phyloP scores from a whole-genome alignment of 1,140 invertebrate species.

The Cardiocondyla obscurior region DNA sequence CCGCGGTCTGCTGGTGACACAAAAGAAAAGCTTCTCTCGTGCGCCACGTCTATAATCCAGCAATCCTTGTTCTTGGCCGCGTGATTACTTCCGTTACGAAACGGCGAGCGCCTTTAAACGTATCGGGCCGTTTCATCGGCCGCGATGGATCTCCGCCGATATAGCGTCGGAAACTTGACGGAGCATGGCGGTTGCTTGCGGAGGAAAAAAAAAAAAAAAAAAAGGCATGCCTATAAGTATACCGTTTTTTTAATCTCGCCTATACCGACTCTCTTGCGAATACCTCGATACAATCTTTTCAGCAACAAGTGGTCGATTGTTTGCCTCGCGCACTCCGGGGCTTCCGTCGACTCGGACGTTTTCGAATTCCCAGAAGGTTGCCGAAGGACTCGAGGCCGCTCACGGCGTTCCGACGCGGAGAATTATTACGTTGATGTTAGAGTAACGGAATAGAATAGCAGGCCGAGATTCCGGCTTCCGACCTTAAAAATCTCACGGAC shows the following conservation, averaged over 20 bases:
- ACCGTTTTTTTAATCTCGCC: conserved; percentile 41
- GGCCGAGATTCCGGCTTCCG: neutral
- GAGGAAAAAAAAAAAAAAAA: neutral
- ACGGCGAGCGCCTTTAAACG: conserved; percentile 46
- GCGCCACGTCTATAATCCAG: conserved; percentile 45
- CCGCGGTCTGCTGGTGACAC: conserved; percentile 47
- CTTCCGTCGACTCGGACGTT: conserved; percentile 13
- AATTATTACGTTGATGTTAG: neutral
- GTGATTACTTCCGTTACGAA: conserved; percentile 57
- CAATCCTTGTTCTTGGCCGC: conserved; percentile 42
- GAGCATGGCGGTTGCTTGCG: conserved; percentile 28
- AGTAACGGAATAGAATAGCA: neutral
- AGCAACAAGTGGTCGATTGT: conserved; percentile 70
- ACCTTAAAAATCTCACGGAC: neutral
- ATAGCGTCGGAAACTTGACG: conserved; percentile 7
- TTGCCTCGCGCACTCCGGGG: conserved; percentile 1
- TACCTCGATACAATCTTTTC: conserved; percentile 64
- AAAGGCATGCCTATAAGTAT: neutral
- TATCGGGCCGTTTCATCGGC: conserved; percentile 40
- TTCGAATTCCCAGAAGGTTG: conserved; percentile 44
- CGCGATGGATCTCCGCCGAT: conserved; percentile 3
- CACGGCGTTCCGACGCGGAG: neutral
- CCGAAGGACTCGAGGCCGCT: neutral
- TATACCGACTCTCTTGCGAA: conserved; percentile 14
- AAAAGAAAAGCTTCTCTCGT: conserved; percentile 48